These are phyloP conservation scores for Hirtodrosophila cameraria DNA, from an alignment of 2,888 invertebrate genomes.

Conservation along the genomic window DNA sequence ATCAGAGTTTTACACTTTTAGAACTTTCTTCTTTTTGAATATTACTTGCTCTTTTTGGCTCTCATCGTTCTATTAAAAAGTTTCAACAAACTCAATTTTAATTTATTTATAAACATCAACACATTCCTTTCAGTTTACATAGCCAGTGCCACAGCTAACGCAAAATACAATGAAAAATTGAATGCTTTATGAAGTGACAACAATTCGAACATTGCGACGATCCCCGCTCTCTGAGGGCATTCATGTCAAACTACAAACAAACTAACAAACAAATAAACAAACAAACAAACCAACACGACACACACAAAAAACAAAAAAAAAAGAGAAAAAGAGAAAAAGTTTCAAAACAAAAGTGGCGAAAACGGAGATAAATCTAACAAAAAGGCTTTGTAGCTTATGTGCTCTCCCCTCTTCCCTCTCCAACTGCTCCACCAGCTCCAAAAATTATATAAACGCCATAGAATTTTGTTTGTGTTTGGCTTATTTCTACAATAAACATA, in stretches of 20 bases:
- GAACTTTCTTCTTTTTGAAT: too few species aligned
- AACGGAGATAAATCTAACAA: constrained; percentile 76
- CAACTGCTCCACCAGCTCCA: constrained; percentile 2
- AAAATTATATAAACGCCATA: constrained; percentile 51
- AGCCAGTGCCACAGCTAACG: constrained; percentile 13
- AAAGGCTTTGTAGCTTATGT: constrained; percentile 65
- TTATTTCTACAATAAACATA: constrained; percentile 52
- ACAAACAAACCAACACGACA: constrained; percentile 16
- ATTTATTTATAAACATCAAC: constrained; percentile 59
- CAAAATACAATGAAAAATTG: constrained; percentile 57
- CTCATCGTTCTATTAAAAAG: constrained; percentile 8
- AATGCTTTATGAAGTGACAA: constrained; percentile 53
- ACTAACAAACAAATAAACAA: constrained; percentile 33
- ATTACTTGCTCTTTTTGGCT: not conserved
- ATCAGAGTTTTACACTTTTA: not conserved
- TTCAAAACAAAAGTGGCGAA: constrained; percentile 68
- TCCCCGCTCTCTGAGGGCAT: constrained; percentile 18
- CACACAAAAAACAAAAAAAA: constrained; percentile 18
- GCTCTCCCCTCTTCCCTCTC: not conserved
- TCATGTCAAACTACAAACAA: constrained; percentile 53
- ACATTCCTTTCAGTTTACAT: constrained; percentile 31
- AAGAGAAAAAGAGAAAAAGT: constrained; percentile 33
- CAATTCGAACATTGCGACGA: constrained; percentile 48
- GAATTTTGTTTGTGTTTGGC: constrained; percentile 55
- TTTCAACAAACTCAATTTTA: constrained; percentile 45